Evolutionary conservation across 2,797 vertebrate genomes (phyloP).

Genomic region (Chaetophractus vellerosus): DNA sequence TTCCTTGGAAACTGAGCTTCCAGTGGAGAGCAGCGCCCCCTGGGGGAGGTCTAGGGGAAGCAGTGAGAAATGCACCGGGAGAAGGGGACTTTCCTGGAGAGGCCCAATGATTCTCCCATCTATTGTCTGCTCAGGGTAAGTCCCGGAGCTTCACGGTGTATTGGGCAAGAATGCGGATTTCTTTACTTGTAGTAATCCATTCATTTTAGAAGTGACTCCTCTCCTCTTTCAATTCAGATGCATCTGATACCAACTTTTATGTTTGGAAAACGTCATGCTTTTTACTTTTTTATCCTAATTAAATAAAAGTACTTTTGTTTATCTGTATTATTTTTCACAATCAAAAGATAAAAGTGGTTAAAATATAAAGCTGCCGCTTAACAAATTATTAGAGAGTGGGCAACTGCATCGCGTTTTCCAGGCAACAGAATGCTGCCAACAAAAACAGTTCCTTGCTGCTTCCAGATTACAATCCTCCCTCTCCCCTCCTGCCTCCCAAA

Average conservation of each 20-base stretch:
- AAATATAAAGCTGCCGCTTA: background rate
- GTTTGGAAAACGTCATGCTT: background rate
- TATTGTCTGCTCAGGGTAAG: background rate
- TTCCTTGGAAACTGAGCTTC: background rate
- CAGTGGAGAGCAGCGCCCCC: background rate
- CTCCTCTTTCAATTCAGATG: background rate
- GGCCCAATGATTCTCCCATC: rapidly evolving
- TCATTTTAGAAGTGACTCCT: background rate
- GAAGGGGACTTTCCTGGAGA: background rate
- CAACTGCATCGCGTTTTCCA: background rate
- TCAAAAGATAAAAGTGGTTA: background rate
- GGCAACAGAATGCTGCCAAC: background rate
- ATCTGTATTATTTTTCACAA: background rate
- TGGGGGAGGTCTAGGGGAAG: background rate
- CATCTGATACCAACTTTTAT: constrained; percentile 22
- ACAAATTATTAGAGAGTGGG: background rate
- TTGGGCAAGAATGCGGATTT: background rate
- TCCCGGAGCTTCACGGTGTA: background rate
- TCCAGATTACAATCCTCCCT: background rate
- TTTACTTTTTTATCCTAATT: background rate
- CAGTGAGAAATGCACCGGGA: background rate
- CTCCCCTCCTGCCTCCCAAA: background rate
- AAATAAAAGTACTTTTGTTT: background rate
- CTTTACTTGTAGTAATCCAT: background rate
- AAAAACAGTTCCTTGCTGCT: background rate